Base-by-base conservation (phyloP, 2,113 vertebrate species). In the Lamprotornis superbus region DNA sequence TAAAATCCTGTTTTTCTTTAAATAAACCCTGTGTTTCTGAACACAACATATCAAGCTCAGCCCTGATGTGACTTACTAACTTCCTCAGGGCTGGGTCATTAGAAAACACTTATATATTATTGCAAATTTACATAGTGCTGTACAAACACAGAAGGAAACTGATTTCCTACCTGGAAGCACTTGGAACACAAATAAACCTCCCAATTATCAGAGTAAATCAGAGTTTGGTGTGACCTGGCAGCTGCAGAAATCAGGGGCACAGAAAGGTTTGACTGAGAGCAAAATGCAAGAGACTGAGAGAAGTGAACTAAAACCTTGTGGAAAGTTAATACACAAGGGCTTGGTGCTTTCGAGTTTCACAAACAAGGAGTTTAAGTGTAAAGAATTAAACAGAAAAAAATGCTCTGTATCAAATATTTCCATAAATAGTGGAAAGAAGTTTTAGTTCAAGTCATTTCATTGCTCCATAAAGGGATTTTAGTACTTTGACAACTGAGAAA, bases 201-300 rank as follows among this genome's bases (percentile, higher is more conserved):
- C 16, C 27, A 42, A n/a, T 2, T 33, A 22, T 0, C 12, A 27
- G 33, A 12, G 28, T 6, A 65, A 88, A 4, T 5, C 35, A 3
- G 57, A 50, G 27, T 0, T 8, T 1, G 14, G 16, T 10, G 55
- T 22, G 37, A 75, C 4, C 13, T 4, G 47, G 42, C 21, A 86
- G 57, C 52, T 23, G 57, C 6, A 56, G 67, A 46, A 91, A 60
- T 35, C 4, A 4, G 37, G 19, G 37, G 20, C 53, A 50, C 7
- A n/a, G 39, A 22, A n/a, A 21, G 12, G 3, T 0, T 15, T 8
- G 42, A 9, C 4, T 7, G 46, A 70, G 49, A 18, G 55, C 8
- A 67, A 74, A 91, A 78, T 0, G 15, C 22, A 40, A 59, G 23
- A 80, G 24, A 63, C 2, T 5, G 55, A 83, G 13, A 68, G 33